Base-by-base conservation (phyloP, 2,113 vertebrate species). In the Takifugu flavidus region DNA sequence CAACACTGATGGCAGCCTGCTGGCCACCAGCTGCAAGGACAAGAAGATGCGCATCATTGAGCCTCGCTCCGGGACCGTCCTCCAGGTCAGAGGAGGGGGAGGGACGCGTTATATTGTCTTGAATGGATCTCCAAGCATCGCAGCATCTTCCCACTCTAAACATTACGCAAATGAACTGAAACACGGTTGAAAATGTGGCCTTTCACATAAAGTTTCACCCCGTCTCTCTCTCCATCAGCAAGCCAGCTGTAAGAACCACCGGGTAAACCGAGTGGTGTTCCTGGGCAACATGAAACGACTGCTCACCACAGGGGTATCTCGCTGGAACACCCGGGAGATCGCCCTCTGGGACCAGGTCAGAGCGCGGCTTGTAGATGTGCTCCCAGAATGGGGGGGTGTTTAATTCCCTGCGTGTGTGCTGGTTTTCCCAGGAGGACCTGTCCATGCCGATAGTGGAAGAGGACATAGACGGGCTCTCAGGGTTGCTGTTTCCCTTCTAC, bases 291-390 rank as follows among this genome's bases (percentile, higher is more conserved):
- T 93, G 58, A 98, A 98, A 82, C 88, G 94, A 11, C 91, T 98
- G 53, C 88, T 98, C 63, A 98, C 96, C 0, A 98, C 96, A 0
- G 96, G 96, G 13, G 93, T 98, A 53, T 98, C 96, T 7, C 92
- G 94, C 80, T 98, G 96, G 96, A 98, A 98, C 90, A 98, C 95
- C 0, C 88, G 96, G 47, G 95, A 98, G 90, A 95, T 98, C 2
- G 95, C 95, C 4, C 92, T 98, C 51, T 98, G 96, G 96, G 96
- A 98, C 82, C 95, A 98, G 95, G 96, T 98, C 63, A 87, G 93
- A 52, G 39, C 64, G 51, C 77, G 53, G 54, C 45, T 54, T 7
- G 0, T 6, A 26, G 10, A 25, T 58, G 10, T 56, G 29, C 49
- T 15, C 53, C 42, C 45, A 45, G 42, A 53, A 34, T 67, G 47